These are phyloP conservation scores for Intellagama lesueurii DNA, from an alignment of 2,797 vertebrate species.

Conservation along the genomic window DNA sequence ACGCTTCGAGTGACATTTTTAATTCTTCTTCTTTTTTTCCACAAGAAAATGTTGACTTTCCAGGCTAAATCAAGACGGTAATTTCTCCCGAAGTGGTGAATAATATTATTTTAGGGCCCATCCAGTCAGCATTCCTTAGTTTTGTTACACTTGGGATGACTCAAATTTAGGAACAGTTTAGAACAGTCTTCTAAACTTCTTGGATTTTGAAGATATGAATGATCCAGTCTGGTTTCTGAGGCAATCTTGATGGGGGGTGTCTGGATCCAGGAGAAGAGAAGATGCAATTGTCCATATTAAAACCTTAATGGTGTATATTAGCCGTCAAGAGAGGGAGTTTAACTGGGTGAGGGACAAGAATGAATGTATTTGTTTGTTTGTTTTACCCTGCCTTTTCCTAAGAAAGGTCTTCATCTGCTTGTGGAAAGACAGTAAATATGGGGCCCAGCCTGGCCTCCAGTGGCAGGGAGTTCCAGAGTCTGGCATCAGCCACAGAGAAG, in stretches of 20 bases:
- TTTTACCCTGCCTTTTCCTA: too few species aligned
- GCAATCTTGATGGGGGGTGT: not conserved
- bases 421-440: too few species aligned
- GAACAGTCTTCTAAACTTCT: too few species aligned
- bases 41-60: constrained; percentile 33
- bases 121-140: not conserved
- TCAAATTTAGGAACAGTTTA: not conserved
- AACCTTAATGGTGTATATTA: too few species aligned
- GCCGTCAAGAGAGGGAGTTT: too few species aligned
- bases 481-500: too few species aligned
- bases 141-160: not conserved
- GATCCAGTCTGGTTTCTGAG: not conserved
- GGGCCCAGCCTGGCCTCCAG: too few species aligned
- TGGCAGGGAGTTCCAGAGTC: too few species aligned
- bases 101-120: not conserved
- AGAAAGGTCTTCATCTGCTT: too few species aligned
- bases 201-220: not conserved
- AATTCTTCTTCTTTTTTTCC: constrained; percentile 36
- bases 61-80: constrained; percentile 26
- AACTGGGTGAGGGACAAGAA: too few species aligned
- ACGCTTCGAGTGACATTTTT: constrained; percentile 57
- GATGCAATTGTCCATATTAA: too few species aligned
- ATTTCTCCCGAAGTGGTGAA: not conserved
- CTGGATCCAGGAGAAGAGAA: not conserved
- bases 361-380: too few species aligned